Base-by-base conservation (phyloP, 1,140 invertebrate species). In the Eriosoma lanigerum region DNA sequence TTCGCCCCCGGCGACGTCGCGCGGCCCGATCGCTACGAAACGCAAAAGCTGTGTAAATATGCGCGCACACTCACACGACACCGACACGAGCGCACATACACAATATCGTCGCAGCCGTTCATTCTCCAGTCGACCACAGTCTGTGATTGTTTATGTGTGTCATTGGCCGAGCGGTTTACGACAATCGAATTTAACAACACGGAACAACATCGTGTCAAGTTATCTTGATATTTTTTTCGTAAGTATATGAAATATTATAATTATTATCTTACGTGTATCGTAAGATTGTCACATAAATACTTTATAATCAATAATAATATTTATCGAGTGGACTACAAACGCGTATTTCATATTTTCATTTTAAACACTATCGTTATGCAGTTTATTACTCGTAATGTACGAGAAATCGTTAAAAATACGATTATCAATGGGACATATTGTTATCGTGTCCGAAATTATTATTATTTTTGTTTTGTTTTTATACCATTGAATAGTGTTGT, bases 41-140 rank as follows among this genome's bases (percentile, higher is more conserved):
- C 62, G 62, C 29, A 29, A 76, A 76, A 76, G 73, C 21, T 60
- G 32, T 60, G 73, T 60, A 32, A 76, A 58, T 60, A 46, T 56
- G 17, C 48, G 12, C 26, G 19, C 73, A 15, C 54, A 26, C 29
- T 13, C 13, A 6, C 48, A n/a, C n/a, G 26, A 13, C n/a, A 26
- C 38, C 26, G 52, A 5, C n/a, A 3, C 54, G 32, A 38, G 32
- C 32, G 32, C 32, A 8, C 32, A 38, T 8, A 38, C 32, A 29
- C 21, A 12, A n/a, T 48, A 52, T 32, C 52, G 68, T 19, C 50
- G 72, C 32, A 32, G 44, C 44, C 32, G 54, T 56, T 76, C 73
- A 58, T 76, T 76, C 73, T 58, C 29, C 54, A 17, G 32, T 76
- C 73, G 73, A 44, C 54, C 73, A 46, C 73, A 46, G 73, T 76